A percentile compares a stretch with the other conserved stretches of the same genome.
Conservation (phyloP, 1,140 invertebrate species). For the Drosophila serrata region DNA sequence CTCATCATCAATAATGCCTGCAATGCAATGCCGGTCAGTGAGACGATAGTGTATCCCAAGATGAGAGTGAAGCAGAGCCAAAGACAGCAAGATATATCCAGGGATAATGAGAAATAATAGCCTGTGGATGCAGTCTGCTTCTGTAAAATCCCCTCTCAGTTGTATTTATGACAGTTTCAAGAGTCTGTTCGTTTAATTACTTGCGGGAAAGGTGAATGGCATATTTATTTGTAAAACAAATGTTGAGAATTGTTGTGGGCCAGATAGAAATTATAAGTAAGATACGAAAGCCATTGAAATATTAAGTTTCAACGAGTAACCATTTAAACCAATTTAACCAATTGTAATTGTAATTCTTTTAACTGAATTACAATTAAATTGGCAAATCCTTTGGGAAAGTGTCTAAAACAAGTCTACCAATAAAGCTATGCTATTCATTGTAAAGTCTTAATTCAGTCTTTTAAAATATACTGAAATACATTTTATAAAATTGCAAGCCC, state of each 20-base stretch:
- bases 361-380: background rate
- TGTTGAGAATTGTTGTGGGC: background rate
- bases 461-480: no score
- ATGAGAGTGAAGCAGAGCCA: constrained; percentile 4
- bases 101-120: constrained; percentile 51
- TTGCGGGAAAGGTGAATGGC: background rate
- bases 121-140: constrained; percentile 9
- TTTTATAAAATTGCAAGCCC: background rate
- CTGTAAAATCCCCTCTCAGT: background rate
- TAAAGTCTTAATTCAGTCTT: no score
- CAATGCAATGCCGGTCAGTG: constrained; percentile 26
- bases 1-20: constrained; percentile 56
- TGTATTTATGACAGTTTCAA: constrained; percentile 24
- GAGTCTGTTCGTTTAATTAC: constrained; percentile 11
- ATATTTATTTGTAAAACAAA: background rate
- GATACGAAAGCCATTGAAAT: background rate
- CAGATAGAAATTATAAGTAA: background rate
- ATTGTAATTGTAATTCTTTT: no score
- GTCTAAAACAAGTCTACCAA: no score
- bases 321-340: no score
- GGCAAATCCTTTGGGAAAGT: background rate
- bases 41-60: constrained; percentile 1
- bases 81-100: constrained; percentile 7
- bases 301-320: background rate
- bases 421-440: no score